Base-by-base conservation (phyloP, 2,888 invertebrate genomes). In the Kryphioiulus occultus region DNA sequence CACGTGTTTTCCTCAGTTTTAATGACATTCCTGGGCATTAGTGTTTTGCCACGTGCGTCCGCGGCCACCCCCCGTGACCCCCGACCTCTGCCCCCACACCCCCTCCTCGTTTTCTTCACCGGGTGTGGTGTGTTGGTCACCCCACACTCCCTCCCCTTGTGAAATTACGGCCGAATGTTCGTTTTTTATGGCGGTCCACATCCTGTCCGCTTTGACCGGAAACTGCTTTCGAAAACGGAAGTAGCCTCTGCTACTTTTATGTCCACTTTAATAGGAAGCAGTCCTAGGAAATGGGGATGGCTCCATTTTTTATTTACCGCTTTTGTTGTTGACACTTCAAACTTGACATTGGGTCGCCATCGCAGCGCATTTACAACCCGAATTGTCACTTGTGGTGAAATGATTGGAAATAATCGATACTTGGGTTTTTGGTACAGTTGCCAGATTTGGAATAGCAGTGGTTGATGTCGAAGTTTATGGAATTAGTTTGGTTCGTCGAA, bases 11-110 rank as follows among this genome's bases (percentile, higher is more conserved):
- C 22, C 68, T 22, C 68, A 19, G n/a, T 68, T 68, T 59, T 68
- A 68, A 68, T 68, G 68, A 68, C 68, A 68, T 68, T 68, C 68
- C 68, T 68, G 22, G 22, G 68, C 68, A 68, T 68, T 68, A 68
- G 26, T 68, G 68, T 68, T 68, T 68, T 68, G 68, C 68, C 68
- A 68, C 68, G 68, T 68, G 68, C 68, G 68, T 68, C 68, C 68
- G 68, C 26, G 68, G 68, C 68, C 68, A n/a, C n/a, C n/a, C n/a
- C n/a, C n/a, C n/a, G n/a, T n/a, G n/a, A 68, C 68, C 68, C 68
- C 68, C 26, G 68, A 68, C 68, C 68, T 68, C 26, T 68, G 68
- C 19, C 68, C 68, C 68, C 47, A 22, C 26, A 39, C 39, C 39
- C 39, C 39, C 39, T 39, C 39, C 22, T 22, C 68, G 59, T 59